Conservation (phyloP, 37 sponge, comb jelly and placozoan species). For the Cladorhizidae sp. region DNA sequence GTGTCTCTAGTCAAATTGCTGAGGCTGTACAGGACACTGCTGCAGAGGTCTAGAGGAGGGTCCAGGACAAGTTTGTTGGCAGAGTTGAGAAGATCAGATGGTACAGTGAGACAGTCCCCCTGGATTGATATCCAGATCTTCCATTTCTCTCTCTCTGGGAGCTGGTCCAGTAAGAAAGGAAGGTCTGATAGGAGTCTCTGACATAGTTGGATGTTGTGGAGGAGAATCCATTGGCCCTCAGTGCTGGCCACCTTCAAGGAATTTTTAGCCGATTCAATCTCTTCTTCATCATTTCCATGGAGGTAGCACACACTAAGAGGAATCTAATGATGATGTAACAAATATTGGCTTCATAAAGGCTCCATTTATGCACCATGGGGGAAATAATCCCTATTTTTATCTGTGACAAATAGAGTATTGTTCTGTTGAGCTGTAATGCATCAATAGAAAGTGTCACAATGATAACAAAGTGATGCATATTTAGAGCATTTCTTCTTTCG, state of each 20-base stretch:
- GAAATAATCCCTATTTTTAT: not conserved
- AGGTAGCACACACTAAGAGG: constrained; percentile 5
- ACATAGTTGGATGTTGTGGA: constrained; percentile 63
- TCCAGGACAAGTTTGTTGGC: constrained; percentile 54
- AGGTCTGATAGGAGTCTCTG: constrained; percentile 47
- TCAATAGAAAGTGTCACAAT: too few relatives aligned
- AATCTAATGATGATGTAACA: not conserved
- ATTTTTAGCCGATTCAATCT: not conserved
- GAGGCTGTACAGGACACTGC: constrained; percentile 46
- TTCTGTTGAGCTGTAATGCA: too few relatives aligned
- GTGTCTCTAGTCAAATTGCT: constrained; percentile 10
- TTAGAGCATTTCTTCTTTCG: too few relatives aligned
- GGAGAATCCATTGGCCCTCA: constrained; percentile 68
- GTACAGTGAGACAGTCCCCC: constrained; percentile 21
- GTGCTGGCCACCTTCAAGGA: not conserved
- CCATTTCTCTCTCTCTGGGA: constrained; percentile 26
- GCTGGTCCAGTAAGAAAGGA: constrained; percentile 26
- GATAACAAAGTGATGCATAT: too few relatives aligned
- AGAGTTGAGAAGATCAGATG: constrained; percentile 28
- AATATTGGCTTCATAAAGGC: too few relatives aligned
- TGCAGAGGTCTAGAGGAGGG: constrained; percentile 43
- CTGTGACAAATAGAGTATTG: not conserved
- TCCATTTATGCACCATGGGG: not conserved
- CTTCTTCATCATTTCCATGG: constrained; percentile 30
- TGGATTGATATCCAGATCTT: constrained; percentile 77